Conservation (phyloP, 1,140 invertebrate species). For the Drosophila trapezifrons region DNA sequence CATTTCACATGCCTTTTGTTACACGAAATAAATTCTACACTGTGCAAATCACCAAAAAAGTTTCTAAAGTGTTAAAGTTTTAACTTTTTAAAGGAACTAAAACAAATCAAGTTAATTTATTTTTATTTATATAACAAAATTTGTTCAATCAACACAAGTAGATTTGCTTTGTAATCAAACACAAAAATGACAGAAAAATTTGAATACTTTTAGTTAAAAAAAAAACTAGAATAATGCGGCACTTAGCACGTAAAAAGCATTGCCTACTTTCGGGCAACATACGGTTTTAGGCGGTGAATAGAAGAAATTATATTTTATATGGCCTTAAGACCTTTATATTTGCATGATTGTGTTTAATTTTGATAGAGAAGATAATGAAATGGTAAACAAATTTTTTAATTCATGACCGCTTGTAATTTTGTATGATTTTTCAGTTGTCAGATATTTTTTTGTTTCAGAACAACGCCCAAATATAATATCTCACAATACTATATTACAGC, state of each 20-base stretch:
- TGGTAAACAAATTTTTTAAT: neutral
- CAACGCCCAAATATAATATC: neutral
- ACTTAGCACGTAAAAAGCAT: neutral
- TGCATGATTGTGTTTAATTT: neutral
- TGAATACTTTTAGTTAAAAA: neutral
- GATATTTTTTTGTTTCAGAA: neutral
- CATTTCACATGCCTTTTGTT: slow-evolving; percentile 48
- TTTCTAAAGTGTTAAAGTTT: too few species aligned
- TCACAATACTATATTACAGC: neutral
- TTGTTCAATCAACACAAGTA: too few species aligned
- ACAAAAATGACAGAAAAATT: neutral
- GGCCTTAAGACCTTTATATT: too few species aligned
- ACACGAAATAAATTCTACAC: slow-evolving; percentile 18
- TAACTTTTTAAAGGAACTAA: neutral
- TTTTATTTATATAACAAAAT: neutral
- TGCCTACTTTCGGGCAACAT: neutral
- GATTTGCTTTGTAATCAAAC: neutral
- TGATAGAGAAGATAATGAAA: neutral
- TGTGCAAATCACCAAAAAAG: neutral
- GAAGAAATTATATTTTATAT: neutral
- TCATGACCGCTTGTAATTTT: too few species aligned
- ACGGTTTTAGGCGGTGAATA: neutral
- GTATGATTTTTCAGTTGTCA: accelerated
- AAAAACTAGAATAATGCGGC: neutral
- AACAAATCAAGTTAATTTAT: too few species aligned